Conservation (phyloP, 2,888 invertebrate genomes). For the Dryococelus australis region DNA sequence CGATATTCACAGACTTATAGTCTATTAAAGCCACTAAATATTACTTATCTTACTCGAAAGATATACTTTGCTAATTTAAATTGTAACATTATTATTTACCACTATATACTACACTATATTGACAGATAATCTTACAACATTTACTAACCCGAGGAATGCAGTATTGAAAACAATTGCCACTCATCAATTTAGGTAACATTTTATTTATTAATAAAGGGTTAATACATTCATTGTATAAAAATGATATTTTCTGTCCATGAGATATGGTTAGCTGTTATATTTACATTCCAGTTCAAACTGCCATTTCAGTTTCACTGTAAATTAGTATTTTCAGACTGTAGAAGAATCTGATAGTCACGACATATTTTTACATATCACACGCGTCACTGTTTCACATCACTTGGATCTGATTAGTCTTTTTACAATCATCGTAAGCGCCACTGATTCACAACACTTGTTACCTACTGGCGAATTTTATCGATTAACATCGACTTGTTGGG, state of each 20-base stretch:
- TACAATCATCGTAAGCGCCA: not conserved
- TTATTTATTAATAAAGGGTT: slow-evolving; percentile 16
- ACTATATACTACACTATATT: no score
- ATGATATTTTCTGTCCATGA: not conserved
- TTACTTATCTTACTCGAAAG: no score
- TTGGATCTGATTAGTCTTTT: not conserved
- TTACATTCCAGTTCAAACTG: not conserved
- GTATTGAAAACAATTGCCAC: no score
- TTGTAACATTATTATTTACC: no score
- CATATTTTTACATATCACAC: no score
- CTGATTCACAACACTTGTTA: not conserved
- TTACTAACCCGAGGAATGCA: no score
- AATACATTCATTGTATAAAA: not conserved
- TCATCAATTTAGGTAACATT: not conserved
- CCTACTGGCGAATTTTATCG: not conserved
- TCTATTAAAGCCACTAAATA: no score
- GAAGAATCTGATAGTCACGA: no score
- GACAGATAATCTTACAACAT: no score
- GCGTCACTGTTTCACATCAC: no score
- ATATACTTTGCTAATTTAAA: no score
- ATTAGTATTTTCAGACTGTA: not conserved
- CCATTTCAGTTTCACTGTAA: not conserved
- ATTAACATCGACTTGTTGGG: not conserved
- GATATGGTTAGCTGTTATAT: not conserved
- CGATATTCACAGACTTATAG: no score